Evolutionary conservation across 2,113 vertebrate species (phyloP).

Genomic region (Lepus americanus): DNA sequence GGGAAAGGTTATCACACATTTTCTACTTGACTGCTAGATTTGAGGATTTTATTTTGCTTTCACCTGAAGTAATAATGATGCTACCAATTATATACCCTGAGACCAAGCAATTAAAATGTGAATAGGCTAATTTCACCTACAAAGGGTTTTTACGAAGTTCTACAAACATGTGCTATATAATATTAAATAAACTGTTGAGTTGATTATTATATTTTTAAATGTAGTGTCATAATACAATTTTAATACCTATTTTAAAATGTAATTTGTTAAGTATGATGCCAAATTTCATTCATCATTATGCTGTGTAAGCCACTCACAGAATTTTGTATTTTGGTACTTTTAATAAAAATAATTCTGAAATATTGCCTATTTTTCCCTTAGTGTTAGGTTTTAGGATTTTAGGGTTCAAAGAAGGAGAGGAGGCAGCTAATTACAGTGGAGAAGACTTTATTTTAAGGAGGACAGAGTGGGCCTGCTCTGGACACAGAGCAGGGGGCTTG

Average conservation of each 20-base stretch:
- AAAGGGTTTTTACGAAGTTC: conserved; percentile 2
- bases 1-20: conserved; percentile 43
- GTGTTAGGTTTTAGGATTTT: no score
- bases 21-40: conserved; percentile 8
- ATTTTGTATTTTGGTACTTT: neutral
- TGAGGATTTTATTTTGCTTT: conserved; percentile 54
- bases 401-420: no score
- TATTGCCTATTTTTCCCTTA: neutral
- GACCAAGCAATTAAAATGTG: conserved; percentile 61
- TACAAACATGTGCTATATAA: neutral
- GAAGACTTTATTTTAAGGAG: no score
- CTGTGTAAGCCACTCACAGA: neutral
- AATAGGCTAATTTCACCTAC: conserved; percentile 31
- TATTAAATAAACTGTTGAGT: conserved; percentile 14
- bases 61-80: conserved; percentile 13
- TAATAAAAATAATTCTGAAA: neutral
- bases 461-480: no score
- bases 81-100: conserved; percentile 38
- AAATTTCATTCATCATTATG: neutral
- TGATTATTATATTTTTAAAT: conserved; percentile 49
- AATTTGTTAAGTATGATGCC: neutral
- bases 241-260: conserved; percentile 7
- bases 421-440: no score
- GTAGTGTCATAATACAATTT: neutral
- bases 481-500: no score